phyloP scores from a whole-genome alignment of 1,140 invertebrate species.

The Plodia interpunctella region DNA sequence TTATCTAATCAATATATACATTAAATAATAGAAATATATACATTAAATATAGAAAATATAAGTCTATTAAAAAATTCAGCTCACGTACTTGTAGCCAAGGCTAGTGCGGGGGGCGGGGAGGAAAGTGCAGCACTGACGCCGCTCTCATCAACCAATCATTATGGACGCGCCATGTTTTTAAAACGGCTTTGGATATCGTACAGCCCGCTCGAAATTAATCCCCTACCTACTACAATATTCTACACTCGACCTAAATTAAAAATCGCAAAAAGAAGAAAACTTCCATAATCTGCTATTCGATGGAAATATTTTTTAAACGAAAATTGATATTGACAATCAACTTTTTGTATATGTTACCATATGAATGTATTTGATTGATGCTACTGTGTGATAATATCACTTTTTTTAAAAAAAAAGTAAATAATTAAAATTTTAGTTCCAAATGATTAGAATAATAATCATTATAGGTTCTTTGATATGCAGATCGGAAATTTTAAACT shows the following conservation, averaged over 20 bases:
- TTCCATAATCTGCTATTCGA: neutral
- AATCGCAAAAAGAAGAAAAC: neutral
- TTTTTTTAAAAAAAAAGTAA: too few species aligned
- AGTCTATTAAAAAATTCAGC: slow-evolving; percentile 7
- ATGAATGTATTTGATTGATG: too few species aligned
- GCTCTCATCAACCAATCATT: slow-evolving; percentile 67
- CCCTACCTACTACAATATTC: slow-evolving; percentile 52
- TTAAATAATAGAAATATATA: too few species aligned
- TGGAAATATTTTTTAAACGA: neutral
- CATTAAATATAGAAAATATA: neutral
- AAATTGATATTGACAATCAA: too few species aligned
- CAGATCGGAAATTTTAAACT: too few species aligned
- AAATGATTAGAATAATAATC: too few species aligned
- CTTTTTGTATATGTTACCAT: too few species aligned
- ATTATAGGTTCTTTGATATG: too few species aligned
- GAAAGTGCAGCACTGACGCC: slow-evolving; percentile 38
- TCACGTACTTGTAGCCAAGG: slow-evolving; percentile 7
- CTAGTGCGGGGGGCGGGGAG: slow-evolving; percentile 11
- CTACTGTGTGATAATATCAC: too few species aligned
- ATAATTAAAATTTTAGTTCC: too few species aligned
- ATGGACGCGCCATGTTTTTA: slow-evolving; percentile 70
- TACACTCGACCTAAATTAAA: slow-evolving; percentile 14
- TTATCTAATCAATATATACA: too few species aligned
- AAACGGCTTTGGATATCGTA: slow-evolving; percentile 62
- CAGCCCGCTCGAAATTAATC: slow-evolving; percentile 62